Conservation (phyloP, 2,113 vertebrate genomes). For the Oxyura jamaicensis region DNA sequence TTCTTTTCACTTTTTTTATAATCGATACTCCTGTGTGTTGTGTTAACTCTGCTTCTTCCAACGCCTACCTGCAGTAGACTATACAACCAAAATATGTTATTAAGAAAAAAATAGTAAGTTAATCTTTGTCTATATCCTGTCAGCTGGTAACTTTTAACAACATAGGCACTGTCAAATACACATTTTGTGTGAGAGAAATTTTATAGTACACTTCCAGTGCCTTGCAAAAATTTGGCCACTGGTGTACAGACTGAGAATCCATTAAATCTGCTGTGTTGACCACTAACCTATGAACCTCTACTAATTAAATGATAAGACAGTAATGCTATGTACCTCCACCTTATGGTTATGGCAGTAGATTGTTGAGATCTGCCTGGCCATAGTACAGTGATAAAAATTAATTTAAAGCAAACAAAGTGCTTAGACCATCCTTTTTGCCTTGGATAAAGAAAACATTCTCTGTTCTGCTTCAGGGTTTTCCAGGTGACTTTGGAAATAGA, state of each 20-base stretch:
- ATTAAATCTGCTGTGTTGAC: neutral
- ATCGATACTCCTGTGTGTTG: neutral
- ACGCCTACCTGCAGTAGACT: neutral
- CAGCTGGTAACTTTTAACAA: neutral
- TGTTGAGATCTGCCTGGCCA: neutral
- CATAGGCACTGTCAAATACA: neutral
- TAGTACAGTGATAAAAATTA: too few species aligned
- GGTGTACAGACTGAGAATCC: neutral
- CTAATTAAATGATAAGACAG: neutral
- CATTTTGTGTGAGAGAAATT: neutral
- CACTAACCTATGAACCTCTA: neutral
- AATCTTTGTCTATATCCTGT: neutral
- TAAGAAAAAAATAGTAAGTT: neutral
- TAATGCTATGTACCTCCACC: neutral
- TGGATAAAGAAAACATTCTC: neutral
- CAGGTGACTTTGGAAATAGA: slow-evolving; percentile 89
- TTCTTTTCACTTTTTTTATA: neutral
- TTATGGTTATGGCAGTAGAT: neutral
- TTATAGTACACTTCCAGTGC: neutral
- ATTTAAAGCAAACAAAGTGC: neutral
- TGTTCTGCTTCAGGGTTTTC: slow-evolving; percentile 79
- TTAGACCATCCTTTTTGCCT: neutral
- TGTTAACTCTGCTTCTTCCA: neutral
- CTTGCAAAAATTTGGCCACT: neutral
- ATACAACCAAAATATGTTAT: neutral